Conservation (phyloP, 2,113 vertebrate species). For the Hyla sarda region DNA sequence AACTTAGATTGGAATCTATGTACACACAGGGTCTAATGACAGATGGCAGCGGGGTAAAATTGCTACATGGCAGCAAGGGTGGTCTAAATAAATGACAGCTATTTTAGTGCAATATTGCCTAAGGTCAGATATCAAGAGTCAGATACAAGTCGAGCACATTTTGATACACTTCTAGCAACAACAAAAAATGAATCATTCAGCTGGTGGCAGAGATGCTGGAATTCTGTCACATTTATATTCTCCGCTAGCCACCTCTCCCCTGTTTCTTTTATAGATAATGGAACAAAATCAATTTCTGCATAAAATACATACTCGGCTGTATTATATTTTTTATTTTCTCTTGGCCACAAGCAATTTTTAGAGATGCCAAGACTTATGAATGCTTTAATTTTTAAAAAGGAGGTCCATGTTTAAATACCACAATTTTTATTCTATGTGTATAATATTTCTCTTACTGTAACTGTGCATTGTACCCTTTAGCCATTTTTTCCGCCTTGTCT, state of each 20-base stretch:
- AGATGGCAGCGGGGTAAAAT: constrained; percentile 32
- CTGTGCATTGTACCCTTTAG: background rate
- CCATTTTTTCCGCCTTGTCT: no score
- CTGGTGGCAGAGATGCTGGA: background rate
- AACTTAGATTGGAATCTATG: background rate
- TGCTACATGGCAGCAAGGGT: constrained; percentile 35
- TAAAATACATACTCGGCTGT: background rate
- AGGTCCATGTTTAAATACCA: background rate
- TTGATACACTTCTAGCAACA: constrained; percentile 15
- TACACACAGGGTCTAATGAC: constrained; percentile 3
- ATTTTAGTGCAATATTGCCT: constrained; percentile 42
- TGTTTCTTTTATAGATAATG: background rate
- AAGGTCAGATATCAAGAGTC: constrained; percentile 26
- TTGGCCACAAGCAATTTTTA: background rate
- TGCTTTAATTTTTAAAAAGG: background rate
- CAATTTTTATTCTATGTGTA: background rate
- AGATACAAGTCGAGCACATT: constrained; percentile 21
- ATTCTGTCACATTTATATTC: background rate
- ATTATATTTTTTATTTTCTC: background rate
- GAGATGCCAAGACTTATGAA: background rate
- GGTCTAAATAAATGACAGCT: constrained; percentile 46
- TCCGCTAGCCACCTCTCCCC: background rate
- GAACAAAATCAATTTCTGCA: constrained; percentile 5
- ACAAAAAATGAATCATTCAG: constrained; percentile 27
- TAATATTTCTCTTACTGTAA: background rate